Evolutionary conservation across 1,140 invertebrate genomes (phyloP).

Genomic region (Protaetia brevitarsis): DNA sequence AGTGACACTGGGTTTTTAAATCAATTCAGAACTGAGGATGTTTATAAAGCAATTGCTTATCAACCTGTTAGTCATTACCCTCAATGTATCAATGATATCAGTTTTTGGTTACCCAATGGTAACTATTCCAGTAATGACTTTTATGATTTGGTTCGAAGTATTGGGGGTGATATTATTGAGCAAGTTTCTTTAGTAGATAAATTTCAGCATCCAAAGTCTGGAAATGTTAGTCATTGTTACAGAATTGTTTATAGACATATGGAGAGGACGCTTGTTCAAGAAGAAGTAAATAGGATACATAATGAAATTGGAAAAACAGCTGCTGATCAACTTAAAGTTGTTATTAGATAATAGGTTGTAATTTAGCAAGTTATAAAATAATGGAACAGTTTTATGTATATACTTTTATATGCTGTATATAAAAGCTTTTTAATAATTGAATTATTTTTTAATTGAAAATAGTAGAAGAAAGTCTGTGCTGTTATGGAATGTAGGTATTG

Average conservation of each 20-base stretch:
- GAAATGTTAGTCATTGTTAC: slow-evolving; percentile 84
- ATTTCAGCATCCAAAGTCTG: slow-evolving; percentile 83
- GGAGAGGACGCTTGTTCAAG: slow-evolving; percentile 81
- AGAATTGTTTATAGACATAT: slow-evolving; percentile 92
- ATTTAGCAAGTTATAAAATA: neutral
- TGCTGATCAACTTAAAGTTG: slow-evolving; percentile 63
- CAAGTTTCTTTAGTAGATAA: slow-evolving; percentile 86
- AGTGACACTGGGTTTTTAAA: slow-evolving; percentile 85
- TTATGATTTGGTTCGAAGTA: slow-evolving; percentile 85
- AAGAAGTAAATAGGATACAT: slow-evolving; percentile 86
- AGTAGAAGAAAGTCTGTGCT: too few species aligned
- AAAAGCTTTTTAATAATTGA: too few species aligned
- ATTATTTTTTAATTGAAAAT: too few species aligned
- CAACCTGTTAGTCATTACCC: slow-evolving; percentile 86
- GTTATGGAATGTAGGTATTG: too few species aligned
- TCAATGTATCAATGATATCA: slow-evolving; percentile 89
- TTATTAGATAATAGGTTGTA: slow-evolving; percentile 58
- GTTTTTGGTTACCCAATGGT: slow-evolving; percentile 88
- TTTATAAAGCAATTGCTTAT: slow-evolving; percentile 62
- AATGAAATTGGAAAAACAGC: slow-evolving; percentile 67
- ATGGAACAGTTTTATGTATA: too few species aligned
- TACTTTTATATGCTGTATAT: too few species aligned
- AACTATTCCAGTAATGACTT: slow-evolving; percentile 82
- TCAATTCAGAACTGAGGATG: slow-evolving; percentile 81
- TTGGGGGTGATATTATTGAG: slow-evolving; percentile 89